These are phyloP conservation scores for Drosophila paulistorum DNA, from an alignment of 1,140 invertebrate species.

Conservation along the genomic window DNA sequence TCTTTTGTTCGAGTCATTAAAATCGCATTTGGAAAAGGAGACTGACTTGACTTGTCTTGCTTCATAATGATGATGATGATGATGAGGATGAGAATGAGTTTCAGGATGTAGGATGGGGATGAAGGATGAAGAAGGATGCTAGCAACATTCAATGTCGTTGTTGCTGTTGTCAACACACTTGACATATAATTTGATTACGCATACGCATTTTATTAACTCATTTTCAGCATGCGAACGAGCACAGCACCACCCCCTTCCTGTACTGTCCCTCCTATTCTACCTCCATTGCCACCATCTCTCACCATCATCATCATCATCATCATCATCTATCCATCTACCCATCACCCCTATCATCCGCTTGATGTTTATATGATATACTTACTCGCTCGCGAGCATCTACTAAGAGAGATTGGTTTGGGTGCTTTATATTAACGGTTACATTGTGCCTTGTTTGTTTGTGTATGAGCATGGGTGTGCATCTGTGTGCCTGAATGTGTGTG, in stretches of 20 bases:
- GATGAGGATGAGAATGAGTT: constrained; percentile 34
- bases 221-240: constrained; percentile 59
- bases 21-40: constrained; percentile 68
- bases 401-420: constrained; percentile 21
- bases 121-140: constrained; percentile 53
- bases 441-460: constrained; percentile 19
- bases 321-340: constrained; percentile 16
- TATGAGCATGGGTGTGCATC: not conserved
- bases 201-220: constrained; percentile 82
- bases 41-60: constrained; percentile 33
- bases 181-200: constrained; percentile 81
- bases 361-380: constrained; percentile 76
- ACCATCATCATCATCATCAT: constrained; percentile 9
- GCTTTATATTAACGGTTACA: constrained; percentile 71
- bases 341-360: constrained; percentile 27
- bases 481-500: not conserved
- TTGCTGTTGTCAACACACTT: constrained; percentile 78
- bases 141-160: constrained; percentile 28
- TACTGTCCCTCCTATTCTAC: not conserved
- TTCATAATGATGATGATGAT: constrained; percentile 15
- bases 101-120: constrained; percentile 16
- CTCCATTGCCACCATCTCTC: not conserved
- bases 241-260: constrained; percentile 19
- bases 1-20: constrained; percentile 77
- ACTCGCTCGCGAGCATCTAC: constrained; percentile 14